Evolutionary conservation across 2,113 vertebrate genomes (phyloP).

Genomic region (Paradoxurus hermaphroditus): DNA sequence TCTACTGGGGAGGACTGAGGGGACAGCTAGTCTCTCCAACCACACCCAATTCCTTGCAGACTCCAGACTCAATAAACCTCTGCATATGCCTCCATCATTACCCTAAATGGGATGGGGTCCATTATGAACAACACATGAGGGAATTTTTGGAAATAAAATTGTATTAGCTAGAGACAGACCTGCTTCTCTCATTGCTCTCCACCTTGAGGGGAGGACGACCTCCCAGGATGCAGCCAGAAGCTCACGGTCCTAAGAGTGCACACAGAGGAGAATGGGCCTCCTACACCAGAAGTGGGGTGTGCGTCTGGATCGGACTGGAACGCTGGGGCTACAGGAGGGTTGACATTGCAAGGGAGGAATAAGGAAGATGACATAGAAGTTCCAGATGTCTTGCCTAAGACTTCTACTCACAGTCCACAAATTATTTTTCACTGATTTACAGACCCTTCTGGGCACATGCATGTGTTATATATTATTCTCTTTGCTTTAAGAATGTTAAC

Average conservation of each 20-base stretch:
- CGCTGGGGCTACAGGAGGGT: background rate
- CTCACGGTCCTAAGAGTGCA: background rate
- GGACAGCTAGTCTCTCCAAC: background rate
- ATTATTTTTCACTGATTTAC: background rate
- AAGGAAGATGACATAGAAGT: background rate
- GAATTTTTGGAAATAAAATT: background rate
- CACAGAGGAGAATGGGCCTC: background rate
- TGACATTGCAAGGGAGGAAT: background rate
- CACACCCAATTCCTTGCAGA: no score
- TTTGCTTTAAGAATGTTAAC: background rate
- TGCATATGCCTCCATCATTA: no score
- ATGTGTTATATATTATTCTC: no score
- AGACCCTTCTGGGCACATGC: background rate
- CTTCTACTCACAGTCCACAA: background rate
- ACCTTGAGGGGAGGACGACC: background rate
- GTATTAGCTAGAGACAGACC: background rate
- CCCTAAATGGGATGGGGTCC: no score
- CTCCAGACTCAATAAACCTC: no score
- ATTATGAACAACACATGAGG: background rate
- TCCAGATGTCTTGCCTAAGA: background rate
- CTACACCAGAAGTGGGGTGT: background rate
- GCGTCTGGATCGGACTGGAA: background rate
- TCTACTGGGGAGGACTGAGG: background rate
- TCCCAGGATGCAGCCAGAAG: background rate
- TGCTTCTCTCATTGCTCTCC: background rate